Evolutionary conservation across 2,797 vertebrate genomes (phyloP), one percentile per base, ranked within the genome.

Genomic region (Sebastes melanostomus): DNA sequence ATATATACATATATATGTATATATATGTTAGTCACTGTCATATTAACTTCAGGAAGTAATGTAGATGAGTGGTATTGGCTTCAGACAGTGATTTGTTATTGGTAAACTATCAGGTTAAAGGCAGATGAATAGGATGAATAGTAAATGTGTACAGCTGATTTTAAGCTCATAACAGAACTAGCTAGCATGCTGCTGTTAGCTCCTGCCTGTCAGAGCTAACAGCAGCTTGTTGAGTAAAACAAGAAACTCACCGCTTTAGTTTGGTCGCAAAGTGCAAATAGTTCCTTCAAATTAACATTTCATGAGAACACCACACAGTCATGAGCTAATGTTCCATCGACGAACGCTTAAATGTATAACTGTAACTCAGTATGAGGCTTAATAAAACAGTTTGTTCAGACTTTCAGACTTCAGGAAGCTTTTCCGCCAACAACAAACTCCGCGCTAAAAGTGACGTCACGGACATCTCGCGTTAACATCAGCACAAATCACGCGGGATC

Each of bases 371-470:
- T 30, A 10, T 22, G n/a, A 10, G 1, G 9, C 4, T 4, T 0
- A 42, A 8, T 4, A 52, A 58, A 66, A 42, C 0, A 6, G 36
- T 13, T 66, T 25, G 8, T 58, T 65, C 4, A 27, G 42, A 61
- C 52, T 72, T 66, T 59, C 2, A 16, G 5, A 18, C 1, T 7
- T 46, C 42, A 6, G 8, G 29, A 66, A 20, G 10, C 24, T 88
- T 89, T 86, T 91, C 92, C 87, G 90, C 92, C 82, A 88, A 90
- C 90, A 91, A 91, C 93, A 93, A 94, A 95, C 90, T 94, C 56
- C 93, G 90, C 95, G 94, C 94, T 91, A 72, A 95, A 94, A 93
- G 38, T 94, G 90, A 94, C 93, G 92, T 91, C 60, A 3, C 0
- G 0, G 0, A 62, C 1, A 9, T 89, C 77, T 90, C 93, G 91